A percentile compares a stretch with the other conserved stretches of the same genome.
Evolutionary conservation across 2,797 vertebrate species (phyloP).

Genomic region (Esox lucius): DNA sequence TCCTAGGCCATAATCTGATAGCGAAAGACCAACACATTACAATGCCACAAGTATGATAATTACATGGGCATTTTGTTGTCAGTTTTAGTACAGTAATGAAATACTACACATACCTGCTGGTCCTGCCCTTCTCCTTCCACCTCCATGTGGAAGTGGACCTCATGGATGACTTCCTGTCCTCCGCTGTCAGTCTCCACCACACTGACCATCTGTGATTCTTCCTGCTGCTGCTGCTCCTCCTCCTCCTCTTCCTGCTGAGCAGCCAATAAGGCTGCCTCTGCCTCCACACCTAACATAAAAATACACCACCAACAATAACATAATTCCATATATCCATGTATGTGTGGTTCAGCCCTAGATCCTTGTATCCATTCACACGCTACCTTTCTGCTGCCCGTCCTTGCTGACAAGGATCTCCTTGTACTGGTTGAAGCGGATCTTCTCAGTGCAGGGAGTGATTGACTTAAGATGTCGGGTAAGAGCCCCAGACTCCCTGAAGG

Average conservation of each 20-base stretch:
- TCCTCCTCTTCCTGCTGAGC: conserved; percentile 54
- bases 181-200: conserved; percentile 75
- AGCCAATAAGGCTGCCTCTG: conserved; percentile 22
- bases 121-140: conserved; percentile 72
- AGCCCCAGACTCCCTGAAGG: conserved; percentile 95
- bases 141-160: conserved; percentile 92
- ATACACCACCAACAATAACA: neutral
- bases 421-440: conserved; percentile 89
- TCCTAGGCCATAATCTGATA: too few relatives aligned
- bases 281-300: conserved; percentile 46
- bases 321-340: neutral
- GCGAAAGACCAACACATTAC: too few relatives aligned
- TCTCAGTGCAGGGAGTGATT: conserved; percentile 95
- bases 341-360: neutral
- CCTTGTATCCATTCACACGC: neutral
- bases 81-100: neutral
- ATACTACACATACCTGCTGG: conserved; percentile 64
- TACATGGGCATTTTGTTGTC: too few relatives aligned
- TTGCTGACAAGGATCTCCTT: conserved; percentile 86
- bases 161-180: conserved; percentile 86
- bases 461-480: conserved; percentile 95
- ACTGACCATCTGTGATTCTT: conserved; percentile 80
- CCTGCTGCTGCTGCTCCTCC: conserved; percentile 57
- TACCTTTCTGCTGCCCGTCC: conserved; percentile 85
- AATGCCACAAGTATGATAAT: too few relatives aligned